Evolutionary conservation across 2,113 vertebrate genomes (phyloP).

Genomic region (Myxocyprinus asiaticus): DNA sequence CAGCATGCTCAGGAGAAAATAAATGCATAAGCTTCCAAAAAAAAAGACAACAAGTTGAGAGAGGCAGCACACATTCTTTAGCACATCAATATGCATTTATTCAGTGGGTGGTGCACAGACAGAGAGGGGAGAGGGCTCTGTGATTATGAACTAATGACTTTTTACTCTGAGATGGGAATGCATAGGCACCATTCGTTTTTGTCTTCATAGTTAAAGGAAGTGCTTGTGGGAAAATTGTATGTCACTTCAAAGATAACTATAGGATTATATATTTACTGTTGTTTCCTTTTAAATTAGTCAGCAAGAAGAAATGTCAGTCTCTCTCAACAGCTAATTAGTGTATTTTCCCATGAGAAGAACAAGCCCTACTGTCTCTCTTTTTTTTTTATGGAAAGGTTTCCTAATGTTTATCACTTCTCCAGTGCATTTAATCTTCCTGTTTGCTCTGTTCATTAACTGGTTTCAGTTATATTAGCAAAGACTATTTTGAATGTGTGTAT

Average conservation of each 20-base stretch:
- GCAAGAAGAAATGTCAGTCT: conserved; percentile 47
- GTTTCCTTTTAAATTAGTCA: conserved; percentile 58
- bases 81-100: conserved; percentile 44
- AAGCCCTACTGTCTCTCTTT: not conserved
- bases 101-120: conserved; percentile 21
- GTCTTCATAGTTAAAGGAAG: conserved; percentile 42
- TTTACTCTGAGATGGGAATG: conserved; percentile 20
- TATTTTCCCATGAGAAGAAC: not conserved
- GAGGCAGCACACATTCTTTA: not conserved
- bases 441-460: too few relatives aligned
- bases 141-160: conserved; percentile 32
- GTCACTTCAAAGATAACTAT: conserved; percentile 46
- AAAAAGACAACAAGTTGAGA: not conserved
- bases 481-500: too few relatives aligned
- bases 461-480: too few relatives aligned
- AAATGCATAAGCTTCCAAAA: conserved; percentile 3
- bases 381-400: not conserved
- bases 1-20: not conserved
- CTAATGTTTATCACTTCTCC: not conserved
- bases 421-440: too few relatives aligned
- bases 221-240: conserved; percentile 26
- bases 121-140: conserved; percentile 22
- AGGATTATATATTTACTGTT: conserved; percentile 49
- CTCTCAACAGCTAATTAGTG: conserved; percentile 50
- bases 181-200: conserved; percentile 13